Evolutionary conservation across 2,888 invertebrate species (phyloP).

Genomic region (Cantharis flavilabris): DNA sequence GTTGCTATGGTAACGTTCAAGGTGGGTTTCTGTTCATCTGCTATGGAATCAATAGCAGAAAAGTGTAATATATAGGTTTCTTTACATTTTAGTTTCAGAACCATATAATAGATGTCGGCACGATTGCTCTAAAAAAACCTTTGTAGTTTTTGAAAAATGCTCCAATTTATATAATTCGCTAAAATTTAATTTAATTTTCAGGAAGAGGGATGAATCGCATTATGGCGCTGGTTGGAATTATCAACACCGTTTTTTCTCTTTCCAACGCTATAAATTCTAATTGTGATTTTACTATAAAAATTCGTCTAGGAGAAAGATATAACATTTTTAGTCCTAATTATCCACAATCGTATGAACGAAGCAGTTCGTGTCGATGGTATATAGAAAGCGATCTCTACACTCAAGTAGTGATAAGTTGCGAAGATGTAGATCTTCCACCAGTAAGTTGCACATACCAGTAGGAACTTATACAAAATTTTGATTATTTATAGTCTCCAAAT

Average conservation of each 20-base stretch:
- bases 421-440: slow-evolving; percentile 55
- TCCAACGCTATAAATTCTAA: slow-evolving; percentile 45
- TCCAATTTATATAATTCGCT: too few species aligned
- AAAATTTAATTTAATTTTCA: not conserved
- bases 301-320: slow-evolving; percentile 52
- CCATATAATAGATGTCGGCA: not conserved
- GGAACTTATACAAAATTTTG: not conserved
- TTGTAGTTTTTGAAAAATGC: too few species aligned
- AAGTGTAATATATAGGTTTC: not conserved
- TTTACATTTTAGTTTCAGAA: not conserved
- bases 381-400: slow-evolving; percentile 54
- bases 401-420: slow-evolving; percentile 58
- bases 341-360: slow-evolving; percentile 53
- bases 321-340: slow-evolving; percentile 59
- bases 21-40: not conserved
- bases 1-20: not conserved
- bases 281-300: slow-evolving; percentile 57
- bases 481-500: slow-evolving; percentile 52
- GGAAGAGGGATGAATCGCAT: not conserved
- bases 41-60: not conserved
- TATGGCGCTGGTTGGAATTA: slow-evolving; percentile 43
- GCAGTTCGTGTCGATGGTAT: slow-evolving; percentile 59
- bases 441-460: slow-evolving; percentile 48
- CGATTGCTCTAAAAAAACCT: not conserved
- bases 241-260: slow-evolving; percentile 46